Evolutionary conservation across 2,113 vertebrate genomes (phyloP).

Genomic region (Ammodytes dubius): DNA sequence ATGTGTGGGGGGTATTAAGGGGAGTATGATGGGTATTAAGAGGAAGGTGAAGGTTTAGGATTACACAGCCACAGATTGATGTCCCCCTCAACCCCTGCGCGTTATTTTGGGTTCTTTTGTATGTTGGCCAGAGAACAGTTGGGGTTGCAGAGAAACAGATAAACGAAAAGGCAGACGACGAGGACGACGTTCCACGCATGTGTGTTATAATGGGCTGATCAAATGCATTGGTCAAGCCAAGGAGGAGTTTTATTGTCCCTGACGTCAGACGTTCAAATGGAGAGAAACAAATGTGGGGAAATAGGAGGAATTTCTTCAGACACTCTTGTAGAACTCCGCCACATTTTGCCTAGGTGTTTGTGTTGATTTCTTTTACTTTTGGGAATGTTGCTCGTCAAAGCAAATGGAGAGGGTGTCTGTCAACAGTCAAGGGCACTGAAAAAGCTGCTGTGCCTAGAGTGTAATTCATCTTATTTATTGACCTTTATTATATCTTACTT

Average conservation of each 20-base stretch:
- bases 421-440: constrained; percentile 13
- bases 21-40: constrained; percentile 79
- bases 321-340: not conserved
- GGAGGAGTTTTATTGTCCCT: constrained; percentile 54
- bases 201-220: constrained; percentile 53
- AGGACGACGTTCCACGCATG: constrained; percentile 20
- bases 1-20: constrained; percentile 83
- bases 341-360: not conserved
- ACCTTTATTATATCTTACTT: too few relatives aligned
- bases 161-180: constrained; percentile 29
- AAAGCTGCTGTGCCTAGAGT: not conserved
- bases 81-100: constrained; percentile 75
- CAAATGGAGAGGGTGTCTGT: constrained; percentile 35
- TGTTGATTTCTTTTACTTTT: constrained; percentile 26
- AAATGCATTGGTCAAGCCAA: constrained; percentile 56
- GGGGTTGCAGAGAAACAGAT: constrained; percentile 54
- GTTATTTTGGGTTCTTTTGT: constrained; percentile 88
- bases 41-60: constrained; percentile 84
- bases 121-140: constrained; percentile 78
- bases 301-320: not conserved
- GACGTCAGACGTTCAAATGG: constrained; percentile 18
- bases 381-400: constrained; percentile 40
- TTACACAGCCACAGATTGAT: constrained; percentile 86
- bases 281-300: not conserved
- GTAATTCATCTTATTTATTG: not conserved